Evolutionary conservation across 2,797 vertebrate genomes (phyloP), one percentile per base, ranked within the genome.

Genomic region (Phataginus tetradactyla): DNA sequence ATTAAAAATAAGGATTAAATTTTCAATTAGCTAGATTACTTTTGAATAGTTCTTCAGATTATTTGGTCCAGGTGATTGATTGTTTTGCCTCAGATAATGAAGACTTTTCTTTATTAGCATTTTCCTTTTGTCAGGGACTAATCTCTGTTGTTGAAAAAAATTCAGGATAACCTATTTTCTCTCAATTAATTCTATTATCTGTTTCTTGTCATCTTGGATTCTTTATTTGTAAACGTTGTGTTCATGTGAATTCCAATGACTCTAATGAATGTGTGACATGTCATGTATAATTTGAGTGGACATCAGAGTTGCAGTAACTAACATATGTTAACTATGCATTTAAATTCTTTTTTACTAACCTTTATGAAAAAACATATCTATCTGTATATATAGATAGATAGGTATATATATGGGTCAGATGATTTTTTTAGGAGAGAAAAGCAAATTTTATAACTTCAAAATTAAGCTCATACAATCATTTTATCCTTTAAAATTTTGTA

Each of bases 171-270:
- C 4, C 59, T 1, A 89, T 3, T 88, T 71, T 74, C 14, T 94
- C 37, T 91, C 18, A 89, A 75, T 87, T 91, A 87, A 57, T 15
- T 84, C 13, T 80, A 80, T 95, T 92, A 81, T 92, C 93, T 87
- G 5, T 95, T 96, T 88, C 51, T 79, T 64, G 91, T 95, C 72
- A 94, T 71, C 42, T 96, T 92, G 39, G 37, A 84, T 96, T 96
- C 53, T 89, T 97, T 83, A 34, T 86, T 86, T 86, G 8, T 92
- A 90, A 96, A 77, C 97, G 45, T 78, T 95, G 93, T 86, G 34
- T 92, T 96, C 74, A 77, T 74, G 37, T 94, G 83, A 86, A 95
- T 92, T 61, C 39, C 25, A 59, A 14, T 96, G 77, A 89, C 63
- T 86, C 42, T 92, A 96, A 93, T 64, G 51, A 95, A 86, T 91